Percentiles rank a stretch among this genome's conserved stretches.
phyloP scores from a whole-genome alignment of 1,140 invertebrate genomes.

The Sycophila sp. region DNA sequence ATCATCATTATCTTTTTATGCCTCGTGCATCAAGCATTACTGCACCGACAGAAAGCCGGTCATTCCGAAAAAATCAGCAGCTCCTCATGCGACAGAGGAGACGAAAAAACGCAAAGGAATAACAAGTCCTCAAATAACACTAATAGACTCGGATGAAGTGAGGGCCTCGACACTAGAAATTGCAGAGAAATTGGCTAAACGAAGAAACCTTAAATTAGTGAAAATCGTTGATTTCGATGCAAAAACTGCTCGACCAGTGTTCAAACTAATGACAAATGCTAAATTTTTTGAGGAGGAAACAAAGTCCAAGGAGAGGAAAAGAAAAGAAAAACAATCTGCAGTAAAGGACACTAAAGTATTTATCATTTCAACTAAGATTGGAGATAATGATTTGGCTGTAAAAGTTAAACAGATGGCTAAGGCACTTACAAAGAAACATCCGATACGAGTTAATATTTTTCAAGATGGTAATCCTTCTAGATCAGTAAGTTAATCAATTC shows the following conservation, averaged over 20 bases:
- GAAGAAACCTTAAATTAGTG: conserved; percentile 73
- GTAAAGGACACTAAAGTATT: conserved; percentile 70
- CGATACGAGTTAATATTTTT: conserved; percentile 70
- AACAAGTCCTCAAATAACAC: neutral
- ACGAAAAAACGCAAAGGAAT: neutral
- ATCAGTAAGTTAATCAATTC: conserved; percentile 45
- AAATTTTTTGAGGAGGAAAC: conserved; percentile 55
- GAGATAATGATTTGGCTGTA: conserved; percentile 71
- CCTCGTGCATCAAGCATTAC: neutral
- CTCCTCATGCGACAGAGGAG: neutral
- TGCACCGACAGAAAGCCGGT: neutral
- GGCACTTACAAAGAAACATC: conserved; percentile 65
- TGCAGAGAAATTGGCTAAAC: conserved; percentile 71
- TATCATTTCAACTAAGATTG: conserved; percentile 70
- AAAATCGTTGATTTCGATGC: conserved; percentile 72
- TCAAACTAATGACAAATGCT: conserved; percentile 66
- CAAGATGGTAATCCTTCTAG: conserved; percentile 59
- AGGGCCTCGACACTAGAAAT: conserved; percentile 60
- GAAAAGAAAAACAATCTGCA: conserved; percentile 39
- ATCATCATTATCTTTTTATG: neutral
- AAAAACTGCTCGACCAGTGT: conserved; percentile 71
- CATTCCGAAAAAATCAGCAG: neutral
- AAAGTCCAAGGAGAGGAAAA: conserved; percentile 54
- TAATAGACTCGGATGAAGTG: conserved; percentile 27
- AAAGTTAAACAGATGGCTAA: conserved; percentile 43